These are phyloP conservation scores for Holocentrus rufus DNA, from an alignment of 2,797 vertebrate species.

Conservation along the genomic window DNA sequence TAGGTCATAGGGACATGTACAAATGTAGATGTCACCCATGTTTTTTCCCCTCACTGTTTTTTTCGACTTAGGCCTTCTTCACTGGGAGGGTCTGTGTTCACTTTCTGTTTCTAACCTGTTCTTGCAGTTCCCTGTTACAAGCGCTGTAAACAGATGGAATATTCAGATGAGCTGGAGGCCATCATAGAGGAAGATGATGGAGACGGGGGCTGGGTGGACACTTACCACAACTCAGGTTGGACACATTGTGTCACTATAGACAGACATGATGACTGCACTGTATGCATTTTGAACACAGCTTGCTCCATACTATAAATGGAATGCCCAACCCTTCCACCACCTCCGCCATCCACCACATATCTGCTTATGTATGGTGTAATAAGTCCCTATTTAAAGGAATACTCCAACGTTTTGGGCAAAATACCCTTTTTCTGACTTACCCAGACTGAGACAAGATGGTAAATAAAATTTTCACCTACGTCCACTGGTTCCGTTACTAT, in stretches of 20 bases:
- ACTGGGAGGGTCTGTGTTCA: neutral
- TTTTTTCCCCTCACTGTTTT: neutral
- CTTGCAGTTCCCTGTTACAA: constrained; percentile 94
- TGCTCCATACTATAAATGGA: neutral
- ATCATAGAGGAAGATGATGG: constrained; percentile 99
- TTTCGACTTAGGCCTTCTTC: neutral
- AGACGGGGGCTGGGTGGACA: constrained; percentile 99
- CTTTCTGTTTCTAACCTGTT: neutral
- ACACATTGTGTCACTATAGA: neutral
- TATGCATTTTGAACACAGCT: neutral
- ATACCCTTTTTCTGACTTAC: too few species aligned
- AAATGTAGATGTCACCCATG: too few species aligned
- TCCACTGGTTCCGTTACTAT: too few species aligned
- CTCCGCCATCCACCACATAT: too few species aligned
- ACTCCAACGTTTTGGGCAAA: too few species aligned
- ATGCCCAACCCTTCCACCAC: too few species aligned
- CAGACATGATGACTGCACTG: neutral
- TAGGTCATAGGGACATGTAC: too few species aligned
- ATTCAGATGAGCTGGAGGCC: constrained; percentile 96
- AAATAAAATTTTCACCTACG: too few species aligned
- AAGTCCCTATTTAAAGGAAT: too few species aligned
- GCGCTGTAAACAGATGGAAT: constrained; percentile 99
- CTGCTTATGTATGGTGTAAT: too few species aligned
- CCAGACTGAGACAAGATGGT: too few species aligned
- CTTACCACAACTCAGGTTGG: constrained; percentile 95